Conservation (phyloP, 35 echinoderm and acorn worm genomes). For the Heliocidaris erythrogramma region DNA sequence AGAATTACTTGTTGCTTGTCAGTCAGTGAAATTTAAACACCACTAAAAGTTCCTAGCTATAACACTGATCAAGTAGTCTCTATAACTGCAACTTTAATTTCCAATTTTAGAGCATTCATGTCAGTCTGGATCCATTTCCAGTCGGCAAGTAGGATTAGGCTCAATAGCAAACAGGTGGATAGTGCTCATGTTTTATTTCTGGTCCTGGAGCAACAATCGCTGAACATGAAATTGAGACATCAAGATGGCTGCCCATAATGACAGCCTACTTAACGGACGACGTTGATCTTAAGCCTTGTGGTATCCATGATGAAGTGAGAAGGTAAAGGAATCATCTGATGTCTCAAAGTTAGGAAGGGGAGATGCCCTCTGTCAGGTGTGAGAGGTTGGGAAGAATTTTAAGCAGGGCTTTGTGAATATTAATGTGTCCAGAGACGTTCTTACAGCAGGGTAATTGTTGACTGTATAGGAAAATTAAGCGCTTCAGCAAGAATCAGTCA, state of each 20-base stretch:
- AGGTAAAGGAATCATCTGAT: background rate
- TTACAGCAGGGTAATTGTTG: background rate
- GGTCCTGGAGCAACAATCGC: background rate
- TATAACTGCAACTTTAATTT: background rate
- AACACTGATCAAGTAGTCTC: background rate
- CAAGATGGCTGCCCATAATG: background rate
- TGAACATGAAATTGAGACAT: slow-evolving; percentile 4
- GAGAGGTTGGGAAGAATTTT: background rate
- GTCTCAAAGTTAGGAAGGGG: background rate
- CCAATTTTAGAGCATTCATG: background rate
- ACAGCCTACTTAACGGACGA: background rate
- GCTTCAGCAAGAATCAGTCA: background rate
- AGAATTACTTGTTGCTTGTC: too few species aligned
- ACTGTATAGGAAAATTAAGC: background rate
- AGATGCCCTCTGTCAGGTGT: slow-evolving; percentile 14
- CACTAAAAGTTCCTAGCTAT: too few species aligned
- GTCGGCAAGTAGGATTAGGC: background rate
- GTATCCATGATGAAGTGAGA: background rate
- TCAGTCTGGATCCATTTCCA: background rate
- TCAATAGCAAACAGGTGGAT: background rate
- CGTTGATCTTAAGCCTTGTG: background rate
- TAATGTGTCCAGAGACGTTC: background rate
- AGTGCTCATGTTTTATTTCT: background rate
- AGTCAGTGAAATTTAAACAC: too few species aligned
- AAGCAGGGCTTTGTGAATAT: background rate